Conservation (phyloP, 2,888 invertebrate species). For the Bembecia ichneumoniformis region DNA sequence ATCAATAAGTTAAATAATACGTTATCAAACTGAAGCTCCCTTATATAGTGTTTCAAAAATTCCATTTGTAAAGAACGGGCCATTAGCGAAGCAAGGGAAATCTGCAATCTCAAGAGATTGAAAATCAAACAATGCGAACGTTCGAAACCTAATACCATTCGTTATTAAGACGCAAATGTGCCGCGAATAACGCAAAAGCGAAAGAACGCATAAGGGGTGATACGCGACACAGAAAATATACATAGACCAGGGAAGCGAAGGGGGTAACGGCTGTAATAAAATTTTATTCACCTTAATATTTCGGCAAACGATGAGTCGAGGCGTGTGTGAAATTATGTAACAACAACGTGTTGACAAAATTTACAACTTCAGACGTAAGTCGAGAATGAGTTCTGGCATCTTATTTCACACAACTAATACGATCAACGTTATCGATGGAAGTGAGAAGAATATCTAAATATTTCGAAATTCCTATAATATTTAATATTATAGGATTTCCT, state of each 20-base stretch:
- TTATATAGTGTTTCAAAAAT: constrained; percentile 39
- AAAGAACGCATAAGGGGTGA: constrained; percentile 35
- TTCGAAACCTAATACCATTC: constrained; percentile 57
- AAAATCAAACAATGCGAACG: constrained; percentile 61
- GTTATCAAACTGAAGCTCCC: constrained; percentile 25
- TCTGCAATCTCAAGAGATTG: constrained; percentile 54
- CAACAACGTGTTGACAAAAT: constrained; percentile 37
- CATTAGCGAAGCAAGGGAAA: constrained; percentile 50
- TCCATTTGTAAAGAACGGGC: constrained; percentile 36
- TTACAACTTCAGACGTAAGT: constrained; percentile 28
- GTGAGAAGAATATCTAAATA: no score
- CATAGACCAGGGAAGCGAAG: constrained; percentile 42
- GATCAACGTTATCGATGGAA: no score
- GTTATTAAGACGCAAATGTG: constrained; percentile 67
- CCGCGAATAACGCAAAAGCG: constrained; percentile 50
- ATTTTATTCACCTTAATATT: constrained; percentile 70
- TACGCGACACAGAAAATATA: constrained; percentile 54
- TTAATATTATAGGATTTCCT: no score
- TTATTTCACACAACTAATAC: not conserved
- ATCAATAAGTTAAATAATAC: constrained; percentile 45
- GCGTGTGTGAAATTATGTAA: constrained; percentile 64
- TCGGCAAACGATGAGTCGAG: constrained; percentile 63
- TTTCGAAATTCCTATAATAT: no score
- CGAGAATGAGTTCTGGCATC: not conserved
- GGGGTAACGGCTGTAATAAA: constrained; percentile 65